A percentile compares a stretch with the other conserved stretches of the same genome.
Conservation (phyloP, 1,140 invertebrate species). For the Caenorhabditis inopinata region DNA sequence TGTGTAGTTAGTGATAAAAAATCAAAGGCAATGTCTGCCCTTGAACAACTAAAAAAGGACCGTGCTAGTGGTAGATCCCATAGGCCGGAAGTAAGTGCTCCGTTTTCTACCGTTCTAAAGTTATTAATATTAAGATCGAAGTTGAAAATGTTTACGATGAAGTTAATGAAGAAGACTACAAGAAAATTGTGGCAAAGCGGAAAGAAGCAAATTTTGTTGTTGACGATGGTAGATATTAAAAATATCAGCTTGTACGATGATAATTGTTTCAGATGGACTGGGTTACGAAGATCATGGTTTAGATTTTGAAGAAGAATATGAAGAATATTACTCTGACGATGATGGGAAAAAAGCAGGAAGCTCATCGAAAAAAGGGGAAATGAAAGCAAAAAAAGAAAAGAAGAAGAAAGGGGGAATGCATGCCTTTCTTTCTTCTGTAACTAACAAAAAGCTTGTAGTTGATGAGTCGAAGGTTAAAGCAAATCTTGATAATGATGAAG, state of each 20-base stretch:
- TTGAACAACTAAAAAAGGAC: not conserved
- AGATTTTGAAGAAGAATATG: slow-evolving; percentile 38
- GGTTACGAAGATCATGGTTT: slow-evolving; percentile 41
- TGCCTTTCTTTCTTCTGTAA: not conserved
- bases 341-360: not conserved
- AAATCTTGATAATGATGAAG: slow-evolving; percentile 37
- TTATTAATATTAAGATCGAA: not conserved
- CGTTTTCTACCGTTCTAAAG: too few species aligned
- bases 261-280: slow-evolving; percentile 33
- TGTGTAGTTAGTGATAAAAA: not conserved
- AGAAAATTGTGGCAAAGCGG: slow-evolving; percentile 40
- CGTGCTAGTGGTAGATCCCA: not conserved
- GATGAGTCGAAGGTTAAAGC: slow-evolving; percentile 15
- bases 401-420: slow-evolving; percentile 28
- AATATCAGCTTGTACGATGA: not conserved
- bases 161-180: slow-evolving; percentile 48
- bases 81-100: not conserved
- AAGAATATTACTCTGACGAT: slow-evolving; percentile 19
- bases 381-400: slow-evolving; percentile 10
- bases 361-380: not conserved
- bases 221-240: slow-evolving; percentile 35
- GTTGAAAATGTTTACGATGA: slow-evolving; percentile 42
- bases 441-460: not conserved
- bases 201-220: slow-evolving; percentile 46
- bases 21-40: not conserved